Evolutionary conservation across 64 coral and sea anemone genomes (phyloP).

Genomic region (Stichodactyla helianthus): DNA sequence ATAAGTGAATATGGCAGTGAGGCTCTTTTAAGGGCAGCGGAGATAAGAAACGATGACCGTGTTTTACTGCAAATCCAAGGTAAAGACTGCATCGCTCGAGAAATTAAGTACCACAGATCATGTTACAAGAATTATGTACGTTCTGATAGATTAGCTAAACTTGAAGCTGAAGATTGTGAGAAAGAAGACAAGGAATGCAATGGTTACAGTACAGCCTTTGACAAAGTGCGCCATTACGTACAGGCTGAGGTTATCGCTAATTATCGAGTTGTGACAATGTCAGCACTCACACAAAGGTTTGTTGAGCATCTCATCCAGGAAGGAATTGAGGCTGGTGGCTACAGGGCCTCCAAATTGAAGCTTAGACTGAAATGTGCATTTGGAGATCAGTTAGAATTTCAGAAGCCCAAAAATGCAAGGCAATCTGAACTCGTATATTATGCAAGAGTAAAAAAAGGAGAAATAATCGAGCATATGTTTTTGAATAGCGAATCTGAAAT

Average conservation of each 20-base stretch:
- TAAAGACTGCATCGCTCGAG: background rate
- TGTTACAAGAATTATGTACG: constrained; percentile 12
- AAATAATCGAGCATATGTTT: constrained; percentile 17
- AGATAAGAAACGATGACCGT: background rate
- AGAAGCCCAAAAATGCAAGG: constrained; percentile 33
- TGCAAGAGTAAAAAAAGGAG: constrained; percentile 39
- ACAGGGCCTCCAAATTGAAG: constrained; percentile 52
- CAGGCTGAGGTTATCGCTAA: constrained; percentile 11
- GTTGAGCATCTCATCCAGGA: constrained; percentile 11
- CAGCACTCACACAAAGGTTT: constrained; percentile 30
- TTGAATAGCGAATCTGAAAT: no score
- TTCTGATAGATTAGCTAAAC: background rate
- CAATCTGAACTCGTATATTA: constrained; percentile 47
- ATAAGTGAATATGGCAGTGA: constrained; percentile 12
- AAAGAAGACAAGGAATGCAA: constrained; percentile 3
- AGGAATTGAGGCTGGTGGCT: constrained; percentile 32
- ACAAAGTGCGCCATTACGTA: constrained; percentile 31
- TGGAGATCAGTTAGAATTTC: constrained; percentile 41
- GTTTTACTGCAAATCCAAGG: background rate
- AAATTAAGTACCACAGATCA: constrained; percentile 22
- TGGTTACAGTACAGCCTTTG: constrained; percentile 26
- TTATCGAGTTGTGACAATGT: constrained; percentile 19
- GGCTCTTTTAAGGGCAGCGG: background rate
- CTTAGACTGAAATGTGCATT: constrained; percentile 29
- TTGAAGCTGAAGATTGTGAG: constrained; percentile 4